Base-by-base conservation (phyloP, 2,113 vertebrate species). In the Sinocyclocheilus rhinocerous region DNA sequence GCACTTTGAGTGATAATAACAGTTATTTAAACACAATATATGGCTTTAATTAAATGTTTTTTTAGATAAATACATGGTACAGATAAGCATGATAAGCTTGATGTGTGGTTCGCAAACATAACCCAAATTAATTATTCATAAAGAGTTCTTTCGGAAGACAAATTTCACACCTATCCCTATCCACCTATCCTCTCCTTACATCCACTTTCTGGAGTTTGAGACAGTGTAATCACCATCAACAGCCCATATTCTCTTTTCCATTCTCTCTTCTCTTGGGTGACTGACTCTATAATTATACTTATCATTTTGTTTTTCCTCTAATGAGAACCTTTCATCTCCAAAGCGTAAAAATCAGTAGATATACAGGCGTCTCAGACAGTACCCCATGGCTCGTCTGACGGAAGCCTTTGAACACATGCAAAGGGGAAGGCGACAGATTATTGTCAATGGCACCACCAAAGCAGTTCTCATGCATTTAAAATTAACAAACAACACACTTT, bases 201-300 rank as follows among this genome's bases (percentile, higher is more conserved):
- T 80, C 33, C 33, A 15, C 20, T 61, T 70, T 76, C 69, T 76
- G 22, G 29, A 69, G 61, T 50, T 70, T 8, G 16, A 82, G 16
- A 70, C 33, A 20, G 20, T 20, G 22, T 85, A 24, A 79, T n/a
- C 13, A 18, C 70, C n/a, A 48, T 75, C 61, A 73, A 63, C 69
- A 83, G 63, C 65, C 4, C 63, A 39, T 55, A 33, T 50, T 69
- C 26, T 83, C 39, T 83, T 82, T 67, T 73, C 81, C 77, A 39
- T 75, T 70, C 24, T 69, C 76, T 82, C 84, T 24, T 70, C 57
- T 87, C 76, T 87, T 86, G 83, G 45, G 63, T 86, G 42, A 92
- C 83, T 86, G 88, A 86, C 86, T 81, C 91, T 87, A 89, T 91
- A 91, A 89, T 91, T 90, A 45, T 87, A 83, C 86, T 90, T 90